Evolutionary conservation across 2,113 vertebrate species (phyloP), one percentile per base, ranked within the genome.

Genomic region (Condylura cristata): DNA sequence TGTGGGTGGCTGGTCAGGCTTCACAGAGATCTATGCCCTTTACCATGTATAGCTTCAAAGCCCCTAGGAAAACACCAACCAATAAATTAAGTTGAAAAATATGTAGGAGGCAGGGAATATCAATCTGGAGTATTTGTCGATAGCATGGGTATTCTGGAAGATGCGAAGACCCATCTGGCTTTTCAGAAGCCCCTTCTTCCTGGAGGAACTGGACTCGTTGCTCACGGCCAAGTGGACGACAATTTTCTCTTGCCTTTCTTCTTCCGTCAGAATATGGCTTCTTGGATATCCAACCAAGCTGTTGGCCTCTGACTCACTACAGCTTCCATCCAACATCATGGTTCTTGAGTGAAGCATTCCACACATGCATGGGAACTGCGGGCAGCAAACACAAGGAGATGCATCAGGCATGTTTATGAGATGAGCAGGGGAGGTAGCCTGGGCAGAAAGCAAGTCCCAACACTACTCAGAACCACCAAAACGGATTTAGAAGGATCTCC

Each of bases 51-150:
- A 79, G 76, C 65, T 53, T 80, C 8, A 24, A 66, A 83, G 65
- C 20, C 32, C 90, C 95, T 98, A 99, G 97, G 99, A 99, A 98
- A 99, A 99, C 60, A 99, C 99, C 90, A 98, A 99, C 99, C 99
- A 99, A 96, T 99, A 99, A 98, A 99, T 99, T 91, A 99, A 98
- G 97, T 99, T 99, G 97, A 99, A 99, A 98, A 99, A 98, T 98
- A 99, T 99, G 92, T 99, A 99, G 32, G 98, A 98, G 44, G 99
- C 99, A 51, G 99, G 99, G 92, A 99, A 99, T 97, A 99, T 99
- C 97, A 99, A 92, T 96, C 99, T 99, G 81, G 99, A 99, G 96
- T 99, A 99, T 79, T 99, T 99, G 97, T 99, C 99, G 7, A 99
- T 99, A 84, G 98, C 97, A 1, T 99, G 99, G 51, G 98, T 99